Base-by-base conservation (phyloP, 1,140 invertebrate genomes). In the Ips nitidus region DNA sequence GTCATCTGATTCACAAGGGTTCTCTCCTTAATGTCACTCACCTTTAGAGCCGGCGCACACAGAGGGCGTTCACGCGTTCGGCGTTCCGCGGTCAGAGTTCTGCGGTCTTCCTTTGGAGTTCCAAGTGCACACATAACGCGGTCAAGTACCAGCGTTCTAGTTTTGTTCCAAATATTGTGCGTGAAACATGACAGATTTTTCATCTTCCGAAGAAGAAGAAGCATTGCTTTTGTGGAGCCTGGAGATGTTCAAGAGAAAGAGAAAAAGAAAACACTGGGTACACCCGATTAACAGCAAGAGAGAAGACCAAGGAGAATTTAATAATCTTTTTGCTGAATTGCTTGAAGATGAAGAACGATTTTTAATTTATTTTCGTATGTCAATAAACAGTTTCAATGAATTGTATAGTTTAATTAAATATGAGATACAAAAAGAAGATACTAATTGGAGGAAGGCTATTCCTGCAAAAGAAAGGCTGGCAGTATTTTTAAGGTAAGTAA, bases 351-450 rank as follows among this genome's bases (percentile, higher is more conserved):
- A 58, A 40, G 56, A 58, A 38, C 56, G 56, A 58, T 58, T 58
- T 58, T 58, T 58, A 4, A 58, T 58, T 58, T 58, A 58, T 40
- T 58, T 58, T 58, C 39, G 56, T 40, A 58, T 58, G 56, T 58
- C 56, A 40, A 58, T 58, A 58, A 58, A 58, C 36, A 58, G 56
- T 39, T 58, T 58, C 36, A 58, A 40, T 58, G 56, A 58, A 40
- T 58, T 58, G 36, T 58, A 58, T 4, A 58, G 56, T 58, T 58
- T 58, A 58, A 58, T 58, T 6, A 58, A 58, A 58, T 39, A 40
- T 58, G 56, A 58, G 6, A 58, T 58, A 58, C 36, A 58, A 58
- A 58, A 58, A 58, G 3, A 58, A 38, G 40, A 53, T 53, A 53
- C 52, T 36, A 40, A 58, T 22, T 58, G 56, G 56, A 58, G 56